These are phyloP conservation scores for Drosophila hydei DNA, from an alignment of 1,140 invertebrate species.

Conservation along the genomic window DNA sequence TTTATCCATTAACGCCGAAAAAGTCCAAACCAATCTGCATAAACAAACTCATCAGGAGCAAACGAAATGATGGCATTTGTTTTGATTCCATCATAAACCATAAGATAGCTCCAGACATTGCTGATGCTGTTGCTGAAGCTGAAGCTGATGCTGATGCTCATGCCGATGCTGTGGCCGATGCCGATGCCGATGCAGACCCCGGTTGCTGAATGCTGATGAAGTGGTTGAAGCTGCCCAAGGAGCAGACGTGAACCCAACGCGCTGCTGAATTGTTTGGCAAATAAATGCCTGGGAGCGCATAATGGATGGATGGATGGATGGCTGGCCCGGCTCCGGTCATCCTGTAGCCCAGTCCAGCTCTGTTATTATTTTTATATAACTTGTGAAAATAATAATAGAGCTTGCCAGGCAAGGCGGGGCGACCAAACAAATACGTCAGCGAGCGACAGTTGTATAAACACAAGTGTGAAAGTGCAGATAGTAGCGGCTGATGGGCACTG, in stretches of 20 bases:
- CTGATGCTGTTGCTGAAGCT: conserved; percentile 38
- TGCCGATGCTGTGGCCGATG: conserved; percentile 8
- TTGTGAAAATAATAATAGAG: conserved; percentile 81
- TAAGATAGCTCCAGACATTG: conserved; percentile 71
- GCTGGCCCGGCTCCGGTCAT: conserved; percentile 41
- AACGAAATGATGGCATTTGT: conserved; percentile 65
- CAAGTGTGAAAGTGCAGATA: conserved; percentile 81
- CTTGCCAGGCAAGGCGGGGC: conserved; percentile 12
- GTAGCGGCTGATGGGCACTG: conserved; percentile 51
- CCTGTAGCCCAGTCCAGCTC: conserved; percentile 31
- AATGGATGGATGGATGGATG: conserved; percentile 62
- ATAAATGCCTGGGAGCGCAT: conserved; percentile 77
- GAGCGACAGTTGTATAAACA: conserved; percentile 78
- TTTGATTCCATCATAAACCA: conserved; percentile 80
- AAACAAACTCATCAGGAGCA: conserved; percentile 74
- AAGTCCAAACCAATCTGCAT: conserved; percentile 78
- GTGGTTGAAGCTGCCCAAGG: conserved; percentile 70
- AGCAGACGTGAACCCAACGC: conserved; percentile 45
- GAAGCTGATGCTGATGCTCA: conserved; percentile 16
- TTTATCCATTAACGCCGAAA: conserved; percentile 80
- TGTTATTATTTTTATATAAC: conserved; percentile 82
- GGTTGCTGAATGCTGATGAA: conserved; percentile 62
- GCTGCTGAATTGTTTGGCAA: conserved; percentile 75
- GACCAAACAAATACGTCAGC: conserved; percentile 48
- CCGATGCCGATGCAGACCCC: conserved; percentile 8